Evolutionary conservation across 2,797 vertebrate genomes (phyloP).

Genomic region (Crypturellus tataupa): DNA sequence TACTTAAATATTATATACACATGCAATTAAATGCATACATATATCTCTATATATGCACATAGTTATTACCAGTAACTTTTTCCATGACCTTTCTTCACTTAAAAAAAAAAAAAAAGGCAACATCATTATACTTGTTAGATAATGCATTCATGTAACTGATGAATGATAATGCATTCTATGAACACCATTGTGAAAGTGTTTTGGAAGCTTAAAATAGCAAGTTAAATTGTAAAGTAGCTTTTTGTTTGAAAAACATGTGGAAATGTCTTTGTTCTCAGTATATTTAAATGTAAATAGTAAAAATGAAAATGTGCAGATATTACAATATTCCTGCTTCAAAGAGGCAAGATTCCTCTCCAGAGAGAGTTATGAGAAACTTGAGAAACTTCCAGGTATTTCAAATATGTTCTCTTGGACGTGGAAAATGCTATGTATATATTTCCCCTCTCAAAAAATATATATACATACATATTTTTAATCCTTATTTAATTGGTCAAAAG

Average conservation of each 20-base stretch:
- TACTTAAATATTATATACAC: neutral
- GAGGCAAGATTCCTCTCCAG: neutral
- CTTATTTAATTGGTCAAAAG: neutral
- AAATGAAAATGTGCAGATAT: neutral
- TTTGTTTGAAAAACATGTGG: neutral
- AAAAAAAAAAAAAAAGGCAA: neutral
- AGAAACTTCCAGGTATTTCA: neutral
- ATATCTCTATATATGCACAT: neutral
- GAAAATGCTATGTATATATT: neutral
- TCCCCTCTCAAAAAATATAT: neutral
- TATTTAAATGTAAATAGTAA: constrained; percentile 1
- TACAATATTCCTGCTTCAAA: neutral
- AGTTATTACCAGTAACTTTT: neutral
- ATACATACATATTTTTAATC: no score
- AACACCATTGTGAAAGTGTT: neutral
- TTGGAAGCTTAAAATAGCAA: neutral
- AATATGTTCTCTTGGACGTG: neutral
- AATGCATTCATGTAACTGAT: neutral
- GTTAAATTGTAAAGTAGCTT: neutral
- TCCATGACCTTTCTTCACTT: neutral
- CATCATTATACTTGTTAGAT: neutral
- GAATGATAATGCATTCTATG: no score
- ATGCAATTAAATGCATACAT: neutral
- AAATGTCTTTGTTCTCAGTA: neutral
- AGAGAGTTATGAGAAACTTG: neutral